phyloP scores from a whole-genome alignment of 1,140 invertebrate genomes.

The Chrysoperla carnea region DNA sequence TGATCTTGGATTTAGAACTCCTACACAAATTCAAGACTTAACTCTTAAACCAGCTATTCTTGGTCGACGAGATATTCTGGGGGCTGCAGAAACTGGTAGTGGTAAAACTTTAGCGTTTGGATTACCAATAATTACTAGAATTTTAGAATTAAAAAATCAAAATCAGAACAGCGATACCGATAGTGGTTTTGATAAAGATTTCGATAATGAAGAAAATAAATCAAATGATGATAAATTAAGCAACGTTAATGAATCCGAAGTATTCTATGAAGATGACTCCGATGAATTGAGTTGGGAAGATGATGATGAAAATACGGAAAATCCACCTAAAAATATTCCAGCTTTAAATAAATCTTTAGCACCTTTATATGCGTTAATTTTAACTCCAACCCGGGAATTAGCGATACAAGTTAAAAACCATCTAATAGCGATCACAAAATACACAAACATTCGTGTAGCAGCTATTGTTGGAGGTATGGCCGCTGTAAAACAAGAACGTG shows the following conservation, averaged over 20 bases:
- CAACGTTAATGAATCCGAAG: slow-evolving; percentile 18
- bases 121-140: slow-evolving; percentile 75
- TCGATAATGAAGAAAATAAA: slow-evolving; percentile 10
- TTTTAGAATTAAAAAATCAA: slow-evolving; percentile 47
- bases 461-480: slow-evolving; percentile 82
- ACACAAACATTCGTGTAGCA: slow-evolving; percentile 53
- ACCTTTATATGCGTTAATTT: slow-evolving; percentile 61
- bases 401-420: slow-evolving; percentile 88
- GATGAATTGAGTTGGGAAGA: slow-evolving; percentile 18
- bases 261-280: slow-evolving; percentile 19
- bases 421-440: slow-evolving; percentile 60
- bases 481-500: slow-evolving; percentile 75
- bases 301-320: slow-evolving; percentile 16
- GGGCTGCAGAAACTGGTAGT: slow-evolving; percentile 94
- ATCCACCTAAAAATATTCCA: slow-evolving; percentile 5
- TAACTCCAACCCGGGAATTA: slow-evolving; percentile 90
- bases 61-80: slow-evolving; percentile 72
- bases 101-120: slow-evolving; percentile 96
- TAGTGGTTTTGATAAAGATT: slow-evolving; percentile 11
- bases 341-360: slow-evolving; percentile 14
- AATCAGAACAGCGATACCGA: slow-evolving; percentile 7
- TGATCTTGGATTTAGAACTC: slow-evolving; percentile 57
- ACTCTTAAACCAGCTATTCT: slow-evolving; percentile 60
- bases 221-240: slow-evolving; percentile 13
- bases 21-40: slow-evolving; percentile 67